Conservation (phyloP, 1,140 invertebrate genomes). For the Drosophila ficusphila region DNA sequence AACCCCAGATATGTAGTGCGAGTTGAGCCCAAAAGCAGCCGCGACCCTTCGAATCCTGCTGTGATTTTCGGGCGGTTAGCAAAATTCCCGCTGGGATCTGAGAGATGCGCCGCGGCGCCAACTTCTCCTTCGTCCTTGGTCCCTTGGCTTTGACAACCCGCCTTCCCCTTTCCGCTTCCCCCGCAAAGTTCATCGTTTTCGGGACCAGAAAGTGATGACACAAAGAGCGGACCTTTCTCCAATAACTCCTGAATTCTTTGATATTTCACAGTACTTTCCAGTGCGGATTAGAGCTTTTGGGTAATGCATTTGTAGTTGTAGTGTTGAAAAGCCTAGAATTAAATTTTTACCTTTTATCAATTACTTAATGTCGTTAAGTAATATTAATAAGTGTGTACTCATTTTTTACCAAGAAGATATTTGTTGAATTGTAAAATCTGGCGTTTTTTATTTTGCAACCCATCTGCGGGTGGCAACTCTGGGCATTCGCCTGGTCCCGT, state of each 20-base stretch:
- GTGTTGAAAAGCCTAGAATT: no score
- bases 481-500: constrained; percentile 25
- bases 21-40: constrained; percentile 52
- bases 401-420: no score
- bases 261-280: background rate
- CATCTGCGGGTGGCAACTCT: background rate
- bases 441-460: background rate
- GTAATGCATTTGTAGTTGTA: no score
- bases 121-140: constrained; percentile 27
- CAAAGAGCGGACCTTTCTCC: background rate
- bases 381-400: no score
- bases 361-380: no score
- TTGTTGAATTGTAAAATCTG: background rate
- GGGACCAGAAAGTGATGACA: background rate
- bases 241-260: background rate
- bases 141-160: constrained; percentile 37
- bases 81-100: constrained; percentile 79
- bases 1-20: constrained; percentile 57
- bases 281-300: no score
- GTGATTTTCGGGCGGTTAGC: constrained; percentile 69
- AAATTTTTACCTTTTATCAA: no score
- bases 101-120: constrained; percentile 62
- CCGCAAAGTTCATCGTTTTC: background rate
- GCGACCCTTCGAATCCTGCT: constrained; percentile 53
- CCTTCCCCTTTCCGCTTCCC: background rate